phyloP scores from a whole-genome alignment of 2,797 vertebrate species.

The Astyanax mexicanus region DNA sequence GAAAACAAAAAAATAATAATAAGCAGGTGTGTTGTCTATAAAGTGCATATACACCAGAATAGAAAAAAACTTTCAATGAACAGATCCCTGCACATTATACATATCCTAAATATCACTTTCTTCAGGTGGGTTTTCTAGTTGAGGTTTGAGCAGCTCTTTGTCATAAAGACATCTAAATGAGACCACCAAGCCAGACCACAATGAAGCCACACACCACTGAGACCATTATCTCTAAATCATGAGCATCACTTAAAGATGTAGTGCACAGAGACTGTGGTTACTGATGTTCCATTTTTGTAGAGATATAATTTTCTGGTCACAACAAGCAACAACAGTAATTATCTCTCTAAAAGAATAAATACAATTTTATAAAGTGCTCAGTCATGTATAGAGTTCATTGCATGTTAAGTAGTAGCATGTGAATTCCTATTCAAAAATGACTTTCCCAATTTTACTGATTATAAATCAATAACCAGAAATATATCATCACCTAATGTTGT shows the following conservation, averaged over 20 bases:
- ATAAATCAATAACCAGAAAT: no score
- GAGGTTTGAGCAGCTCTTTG: not conserved
- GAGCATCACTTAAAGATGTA: not conserved
- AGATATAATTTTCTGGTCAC: not conserved
- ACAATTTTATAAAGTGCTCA: not conserved
- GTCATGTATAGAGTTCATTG: no score
- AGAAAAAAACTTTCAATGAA: no score
- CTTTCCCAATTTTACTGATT: no score
- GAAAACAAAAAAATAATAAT: no score
- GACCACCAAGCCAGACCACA: constrained; percentile 10
- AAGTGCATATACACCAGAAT: no score
- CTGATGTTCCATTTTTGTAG: not conserved
- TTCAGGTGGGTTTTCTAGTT: constrained; percentile 4
- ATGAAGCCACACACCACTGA: constrained; percentile 6
- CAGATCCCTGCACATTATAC: no score
- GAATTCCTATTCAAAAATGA: no score
- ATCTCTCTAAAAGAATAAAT: not conserved
- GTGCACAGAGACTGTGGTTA: constrained; percentile 5
- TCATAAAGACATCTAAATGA: not conserved
- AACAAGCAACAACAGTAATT: not conserved
- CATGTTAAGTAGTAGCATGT: no score
- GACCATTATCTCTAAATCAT: not conserved
- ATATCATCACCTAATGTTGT: no score
- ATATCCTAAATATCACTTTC: no score
- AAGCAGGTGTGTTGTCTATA: no score